Conservation (phyloP, 1,140 invertebrate genomes). For the Psilanteris sp. region DNA sequence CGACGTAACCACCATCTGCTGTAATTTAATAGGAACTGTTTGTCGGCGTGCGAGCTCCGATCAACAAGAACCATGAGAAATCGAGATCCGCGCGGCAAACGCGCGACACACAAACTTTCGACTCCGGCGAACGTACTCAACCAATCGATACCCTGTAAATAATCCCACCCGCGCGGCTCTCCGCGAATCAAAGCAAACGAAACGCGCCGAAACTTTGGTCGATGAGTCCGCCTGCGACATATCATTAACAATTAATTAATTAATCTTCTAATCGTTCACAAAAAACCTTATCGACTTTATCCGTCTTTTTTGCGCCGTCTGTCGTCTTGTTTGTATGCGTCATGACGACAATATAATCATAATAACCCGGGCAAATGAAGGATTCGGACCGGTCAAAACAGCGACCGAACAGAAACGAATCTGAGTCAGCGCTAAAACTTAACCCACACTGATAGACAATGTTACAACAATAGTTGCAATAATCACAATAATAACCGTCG, state of each 20-base stretch:
- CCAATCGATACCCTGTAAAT: conserved; percentile 52
- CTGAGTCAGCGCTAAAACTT: conserved; percentile 45
- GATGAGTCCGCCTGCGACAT: conserved; percentile 70
- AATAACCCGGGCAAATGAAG: conserved; percentile 11
- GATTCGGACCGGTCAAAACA: conserved; percentile 24
- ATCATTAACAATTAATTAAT: conserved; percentile 78
- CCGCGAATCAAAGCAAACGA: conserved; percentile 25
- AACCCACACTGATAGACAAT: too few species aligned
- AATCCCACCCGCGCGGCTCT: conserved; percentile 21
- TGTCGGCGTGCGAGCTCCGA: conserved; percentile 4
- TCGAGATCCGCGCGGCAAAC: too few species aligned
- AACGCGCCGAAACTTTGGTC: conserved; percentile 66
- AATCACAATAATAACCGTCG: conserved; percentile 67
- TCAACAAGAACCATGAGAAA: conserved; percentile 21
- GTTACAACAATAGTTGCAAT: conserved; percentile 63
- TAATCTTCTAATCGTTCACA: conserved; percentile 74
- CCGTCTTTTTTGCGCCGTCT: conserved; percentile 60
- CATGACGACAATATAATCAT: conserved; percentile 62
- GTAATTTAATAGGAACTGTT: conserved; percentile 38
- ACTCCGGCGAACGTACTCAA: not conserved
- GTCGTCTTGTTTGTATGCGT: conserved; percentile 68
- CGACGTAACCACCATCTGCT: conserved; percentile 6
- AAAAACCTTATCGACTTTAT: conserved; percentile 63
- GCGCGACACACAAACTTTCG: too few species aligned
- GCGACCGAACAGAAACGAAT: conserved; percentile 42